Evolutionary conservation across 2,113 vertebrate genomes (phyloP).

Genomic region (Hypanus sabinus): DNA sequence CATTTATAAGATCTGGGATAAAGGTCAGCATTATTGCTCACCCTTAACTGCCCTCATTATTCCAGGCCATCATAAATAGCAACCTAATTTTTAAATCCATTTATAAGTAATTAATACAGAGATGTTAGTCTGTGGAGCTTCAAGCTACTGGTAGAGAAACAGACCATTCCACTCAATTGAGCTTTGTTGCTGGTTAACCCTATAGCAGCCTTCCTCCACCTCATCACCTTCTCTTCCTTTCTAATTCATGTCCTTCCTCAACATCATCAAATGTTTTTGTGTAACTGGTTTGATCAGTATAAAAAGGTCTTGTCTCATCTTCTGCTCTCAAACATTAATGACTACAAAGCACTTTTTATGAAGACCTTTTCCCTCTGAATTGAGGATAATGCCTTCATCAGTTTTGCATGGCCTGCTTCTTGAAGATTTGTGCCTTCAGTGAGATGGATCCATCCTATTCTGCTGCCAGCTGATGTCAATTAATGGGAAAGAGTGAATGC

Average conservation of each 20-base stretch:
- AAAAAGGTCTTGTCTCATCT: background rate
- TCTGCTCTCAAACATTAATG: background rate
- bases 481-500: background rate
- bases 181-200: no score
- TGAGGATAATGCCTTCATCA: background rate
- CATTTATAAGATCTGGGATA: no score
- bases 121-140: background rate
- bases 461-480: background rate
- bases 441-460: background rate
- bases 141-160: background rate
- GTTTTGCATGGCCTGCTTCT: background rate
- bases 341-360: background rate
- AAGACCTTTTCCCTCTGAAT: background rate
- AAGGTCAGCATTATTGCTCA: no score
- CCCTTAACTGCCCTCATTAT: no score
- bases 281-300: background rate
- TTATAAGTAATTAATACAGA: background rate
- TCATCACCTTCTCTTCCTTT: background rate
- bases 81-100: no score
- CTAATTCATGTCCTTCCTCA: background rate
- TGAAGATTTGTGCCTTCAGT: background rate
- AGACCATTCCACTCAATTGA: background rate
- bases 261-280: background rate
- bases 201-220: no score
- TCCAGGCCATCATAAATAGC: no score